phyloP scores from a whole-genome alignment of 2,888 invertebrate species.

The Pterostichus madidus region DNA sequence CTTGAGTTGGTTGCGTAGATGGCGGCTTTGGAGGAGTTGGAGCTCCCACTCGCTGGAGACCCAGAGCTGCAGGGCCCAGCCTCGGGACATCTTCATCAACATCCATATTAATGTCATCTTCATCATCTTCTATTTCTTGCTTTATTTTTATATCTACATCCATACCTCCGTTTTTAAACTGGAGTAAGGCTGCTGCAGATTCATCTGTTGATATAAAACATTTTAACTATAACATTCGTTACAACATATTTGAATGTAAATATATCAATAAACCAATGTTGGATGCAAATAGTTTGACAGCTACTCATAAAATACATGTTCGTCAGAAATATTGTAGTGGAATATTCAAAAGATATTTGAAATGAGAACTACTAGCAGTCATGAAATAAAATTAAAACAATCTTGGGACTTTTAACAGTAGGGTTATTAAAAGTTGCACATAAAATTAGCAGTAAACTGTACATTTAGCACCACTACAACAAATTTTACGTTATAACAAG shows the following conservation, averaged over 20 bases:
- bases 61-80: constrained; percentile 89
- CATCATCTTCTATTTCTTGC: constrained; percentile 78
- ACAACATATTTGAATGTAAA: constrained; percentile 65
- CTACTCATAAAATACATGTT: not conserved
- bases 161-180: constrained; percentile 80
- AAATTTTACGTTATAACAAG: not conserved
- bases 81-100: constrained; percentile 85
- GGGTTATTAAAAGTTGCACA: constrained; percentile 36
- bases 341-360: not conserved
- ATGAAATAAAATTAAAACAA: constrained; percentile 36
- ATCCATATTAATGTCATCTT: constrained; percentile 78
- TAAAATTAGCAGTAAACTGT: constrained; percentile 25
- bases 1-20: constrained; percentile 86
- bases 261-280: constrained; percentile 18
- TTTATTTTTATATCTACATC: constrained; percentile 71
- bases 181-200: constrained; percentile 79
- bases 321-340: not conserved
- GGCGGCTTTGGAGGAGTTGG: constrained; percentile 86
- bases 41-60: constrained; percentile 89
- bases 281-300: constrained; percentile 12
- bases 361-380: constrained; percentile 1
- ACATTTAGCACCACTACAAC: not conserved
- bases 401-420: constrained; percentile 27
- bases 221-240: constrained; percentile 7
- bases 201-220: constrained; percentile 76